These are phyloP conservation scores for Trichonephila inaurata DNA, from an alignment of 1,140 invertebrate genomes.

Conservation along the genomic window DNA sequence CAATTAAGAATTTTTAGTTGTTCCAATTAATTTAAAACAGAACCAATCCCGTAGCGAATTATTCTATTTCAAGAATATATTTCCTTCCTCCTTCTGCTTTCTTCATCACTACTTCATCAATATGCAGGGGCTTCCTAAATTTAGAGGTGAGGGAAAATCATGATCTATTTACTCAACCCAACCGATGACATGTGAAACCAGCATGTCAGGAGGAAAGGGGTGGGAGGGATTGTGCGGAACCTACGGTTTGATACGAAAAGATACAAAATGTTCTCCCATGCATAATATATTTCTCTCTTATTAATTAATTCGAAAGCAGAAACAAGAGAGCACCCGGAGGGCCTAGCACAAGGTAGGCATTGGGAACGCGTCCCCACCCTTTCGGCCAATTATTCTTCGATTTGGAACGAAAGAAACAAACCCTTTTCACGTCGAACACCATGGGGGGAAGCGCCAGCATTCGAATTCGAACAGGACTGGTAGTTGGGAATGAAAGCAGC, in stretches of 20 bases:
- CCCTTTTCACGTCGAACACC: conserved; percentile 32
- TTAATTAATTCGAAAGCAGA: conserved; percentile 24
- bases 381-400: conserved; percentile 53
- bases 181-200: not conserved
- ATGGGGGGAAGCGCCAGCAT: not conserved
- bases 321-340: conserved; percentile 35
- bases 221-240: not conserved
- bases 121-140: conserved; percentile 20
- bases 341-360: conserved; percentile 28
- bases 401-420: conserved; percentile 50
- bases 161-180: not conserved
- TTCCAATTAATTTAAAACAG: not conserved
- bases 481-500: conserved; percentile 32
- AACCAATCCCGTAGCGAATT: not conserved
- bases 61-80: not conserved
- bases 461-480: conserved; percentile 9
- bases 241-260: not conserved
- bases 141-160: not conserved
- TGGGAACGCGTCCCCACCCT: conserved; percentile 47
- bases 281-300: conserved; percentile 21
- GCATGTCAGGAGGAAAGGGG: not conserved
- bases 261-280: conserved; percentile 16
- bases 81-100: not conserved
- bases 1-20: not conserved
- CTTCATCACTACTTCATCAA: not conserved